Percentiles rank a stretch among this genome's conserved stretches.
Conservation (phyloP, 2,113 vertebrate species). For the Siniperca knerii region DNA sequence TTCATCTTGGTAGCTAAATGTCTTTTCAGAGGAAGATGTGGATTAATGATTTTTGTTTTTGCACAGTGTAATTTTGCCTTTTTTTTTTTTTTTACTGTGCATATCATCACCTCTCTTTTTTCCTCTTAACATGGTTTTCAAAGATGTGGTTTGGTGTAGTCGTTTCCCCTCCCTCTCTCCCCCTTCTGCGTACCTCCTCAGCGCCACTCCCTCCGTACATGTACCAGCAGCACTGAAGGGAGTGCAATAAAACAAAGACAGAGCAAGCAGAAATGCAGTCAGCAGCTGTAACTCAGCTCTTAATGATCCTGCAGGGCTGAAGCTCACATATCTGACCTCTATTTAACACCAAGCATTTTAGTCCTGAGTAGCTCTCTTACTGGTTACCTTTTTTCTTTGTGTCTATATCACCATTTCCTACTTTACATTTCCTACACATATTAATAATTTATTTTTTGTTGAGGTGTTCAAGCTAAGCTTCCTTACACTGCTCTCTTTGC, state of each 20-base stretch:
- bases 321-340: conserved; percentile 3
- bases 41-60: neutral
- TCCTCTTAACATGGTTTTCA: conserved; percentile 32
- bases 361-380: neutral
- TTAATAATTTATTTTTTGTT: neutral
- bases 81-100: too few relatives aligned
- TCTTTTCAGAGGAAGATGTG: neutral
- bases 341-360: conserved; percentile 11
- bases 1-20: neutral
- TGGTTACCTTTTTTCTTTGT: neutral
- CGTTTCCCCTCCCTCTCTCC: conserved; percentile 18
- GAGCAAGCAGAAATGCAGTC: conserved; percentile 47
- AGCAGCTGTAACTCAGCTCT: conserved; percentile 43
- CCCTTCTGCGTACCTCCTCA: conserved; percentile 27
- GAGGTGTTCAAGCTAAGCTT: conserved; percentile 21
- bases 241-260: conserved; percentile 60
- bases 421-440: neutral
- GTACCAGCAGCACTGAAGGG: conserved; percentile 61
- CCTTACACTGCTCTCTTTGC: neutral
- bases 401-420: neutral
- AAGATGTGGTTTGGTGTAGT: conserved; percentile 43
- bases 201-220: conserved; percentile 59
- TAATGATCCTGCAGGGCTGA: conserved; percentile 36
- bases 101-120: conserved; percentile 1
- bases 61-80: neutral